These are phyloP conservation scores for Calidris pugnax DNA, from an alignment of 2,113 vertebrate genomes.

Conservation along the genomic window DNA sequence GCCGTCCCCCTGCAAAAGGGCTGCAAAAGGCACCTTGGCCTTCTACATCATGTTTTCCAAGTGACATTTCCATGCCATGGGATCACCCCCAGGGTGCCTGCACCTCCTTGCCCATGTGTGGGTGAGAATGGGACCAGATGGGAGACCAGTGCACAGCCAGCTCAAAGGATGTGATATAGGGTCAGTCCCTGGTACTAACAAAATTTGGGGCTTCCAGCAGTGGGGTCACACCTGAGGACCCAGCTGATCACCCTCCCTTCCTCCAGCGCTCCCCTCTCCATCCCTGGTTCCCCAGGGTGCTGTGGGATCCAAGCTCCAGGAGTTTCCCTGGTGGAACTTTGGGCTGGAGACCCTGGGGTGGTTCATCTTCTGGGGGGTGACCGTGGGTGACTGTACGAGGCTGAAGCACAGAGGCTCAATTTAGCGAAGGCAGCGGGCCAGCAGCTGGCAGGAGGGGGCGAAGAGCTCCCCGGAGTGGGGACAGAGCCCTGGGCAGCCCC, in stretches of 20 bases:
- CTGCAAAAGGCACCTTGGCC: neutral
- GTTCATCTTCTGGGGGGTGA: neutral
- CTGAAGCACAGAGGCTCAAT: neutral
- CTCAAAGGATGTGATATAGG: fast-evolving
- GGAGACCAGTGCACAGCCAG: neutral
- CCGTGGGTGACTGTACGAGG: neutral
- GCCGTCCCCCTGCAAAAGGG: fast-evolving
- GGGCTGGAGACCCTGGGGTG: neutral
- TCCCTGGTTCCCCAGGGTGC: neutral
- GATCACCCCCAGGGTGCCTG: neutral
- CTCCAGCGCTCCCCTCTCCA: neutral
- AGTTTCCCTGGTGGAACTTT: fast-evolving
- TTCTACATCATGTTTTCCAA: neutral
- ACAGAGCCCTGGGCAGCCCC: neutral
- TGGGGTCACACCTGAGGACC: neutral
- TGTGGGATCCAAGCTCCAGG: fast-evolving
- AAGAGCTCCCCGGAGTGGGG: fast-evolving
- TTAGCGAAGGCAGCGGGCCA: neutral
- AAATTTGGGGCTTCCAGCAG: fast-evolving
- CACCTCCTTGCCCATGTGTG: fast-evolving
- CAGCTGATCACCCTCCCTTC: fast-evolving
- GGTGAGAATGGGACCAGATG: neutral
- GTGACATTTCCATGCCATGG: neutral
- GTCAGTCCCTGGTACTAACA: neutral
- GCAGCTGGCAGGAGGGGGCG: neutral